Evolutionary conservation across 2,797 vertebrate species (phyloP), one percentile per base, ranked within the genome.

Genomic region (Ceryle rudis): DNA sequence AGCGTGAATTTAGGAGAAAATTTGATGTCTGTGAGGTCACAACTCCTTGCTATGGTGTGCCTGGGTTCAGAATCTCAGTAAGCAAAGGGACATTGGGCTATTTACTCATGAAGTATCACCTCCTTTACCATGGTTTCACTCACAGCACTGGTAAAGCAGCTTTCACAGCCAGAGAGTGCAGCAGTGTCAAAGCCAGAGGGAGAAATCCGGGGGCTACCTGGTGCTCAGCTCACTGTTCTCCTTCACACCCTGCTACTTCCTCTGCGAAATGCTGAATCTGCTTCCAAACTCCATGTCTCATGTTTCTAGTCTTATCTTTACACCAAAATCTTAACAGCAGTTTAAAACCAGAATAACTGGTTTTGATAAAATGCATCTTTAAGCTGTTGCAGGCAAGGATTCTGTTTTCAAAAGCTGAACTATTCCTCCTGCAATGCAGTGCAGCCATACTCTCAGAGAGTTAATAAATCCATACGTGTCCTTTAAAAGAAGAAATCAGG

Each of bases 401-500:
- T 89, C 69, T 44, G 10, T 78, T 83, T 82, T 70, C 61, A 29
- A 85, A 77, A 70, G 42, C 55, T 54, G 67, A 93, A 57, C 67
- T 22, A 3, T 70, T 86, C 60, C 64, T 81, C 14, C 49, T 44
- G 57, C 84, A 73, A 44, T 0, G 0, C 67, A 49, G 44, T 54
- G 52, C 39, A 85, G 4, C 41, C 18, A 0, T 29, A 67, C 33
- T 83, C 78, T 42, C 58, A 70, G 35, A 22, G 82, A 89, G 62
- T 84, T 90, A 71, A 58, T 52, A 96, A 90, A 92, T 70, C 58
- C 35, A 28, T n/a, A 46, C 0, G 0, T 87, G 72, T 72, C 65
- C 81, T 94, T 95, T 86, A 88, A 93, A 92, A 94, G 61, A 83
- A 88, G 55, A 90, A 90, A 88, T 71, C 8, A 33, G 39, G 42